A percentile compares a stretch with the other conserved stretches of the same genome.
These are phyloP conservation scores for Phalloptychus januarius DNA, from an alignment of 2,797 vertebrate species.

Conservation along the genomic window DNA sequence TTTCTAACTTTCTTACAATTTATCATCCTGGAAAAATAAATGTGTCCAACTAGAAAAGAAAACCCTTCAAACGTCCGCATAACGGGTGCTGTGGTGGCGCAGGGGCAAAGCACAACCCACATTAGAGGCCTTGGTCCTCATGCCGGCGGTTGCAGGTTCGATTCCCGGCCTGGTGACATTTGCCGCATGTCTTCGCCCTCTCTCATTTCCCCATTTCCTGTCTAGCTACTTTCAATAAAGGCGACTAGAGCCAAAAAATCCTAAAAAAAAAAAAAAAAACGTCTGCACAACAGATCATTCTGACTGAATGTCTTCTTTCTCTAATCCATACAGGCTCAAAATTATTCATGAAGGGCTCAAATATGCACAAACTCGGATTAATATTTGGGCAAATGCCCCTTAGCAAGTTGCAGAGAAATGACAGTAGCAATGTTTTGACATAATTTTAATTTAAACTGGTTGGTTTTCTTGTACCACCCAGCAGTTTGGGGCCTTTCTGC, in stretches of 20 bases:
- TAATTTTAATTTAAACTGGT: not conserved
- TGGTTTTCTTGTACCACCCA: not conserved
- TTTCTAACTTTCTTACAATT: not conserved
- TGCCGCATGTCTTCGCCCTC: too few species aligned
- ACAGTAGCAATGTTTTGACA: too few species aligned
- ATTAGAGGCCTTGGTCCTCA: too few species aligned
- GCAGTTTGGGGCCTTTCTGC: not conserved
- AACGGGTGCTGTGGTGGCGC: too few species aligned
- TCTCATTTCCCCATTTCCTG: too few species aligned
- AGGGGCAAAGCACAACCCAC: too few species aligned
- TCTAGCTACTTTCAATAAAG: too few species aligned
- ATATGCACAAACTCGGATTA: not conserved
- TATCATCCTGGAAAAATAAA: not conserved
- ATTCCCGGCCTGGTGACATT: too few species aligned
- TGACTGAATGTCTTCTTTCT: not conserved
- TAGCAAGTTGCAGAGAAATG: not conserved
- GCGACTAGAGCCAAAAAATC: too few species aligned
- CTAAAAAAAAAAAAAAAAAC: too few species aligned
- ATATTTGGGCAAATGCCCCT: not conserved
- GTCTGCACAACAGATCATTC: not conserved
- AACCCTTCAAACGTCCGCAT: not conserved
- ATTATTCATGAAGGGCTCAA: not conserved
- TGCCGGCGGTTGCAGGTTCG: too few species aligned
- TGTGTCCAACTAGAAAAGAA: not conserved
- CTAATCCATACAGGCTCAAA: not conserved